Conservation (phyloP, 2,113 vertebrate species). For the Murina feae region DNA sequence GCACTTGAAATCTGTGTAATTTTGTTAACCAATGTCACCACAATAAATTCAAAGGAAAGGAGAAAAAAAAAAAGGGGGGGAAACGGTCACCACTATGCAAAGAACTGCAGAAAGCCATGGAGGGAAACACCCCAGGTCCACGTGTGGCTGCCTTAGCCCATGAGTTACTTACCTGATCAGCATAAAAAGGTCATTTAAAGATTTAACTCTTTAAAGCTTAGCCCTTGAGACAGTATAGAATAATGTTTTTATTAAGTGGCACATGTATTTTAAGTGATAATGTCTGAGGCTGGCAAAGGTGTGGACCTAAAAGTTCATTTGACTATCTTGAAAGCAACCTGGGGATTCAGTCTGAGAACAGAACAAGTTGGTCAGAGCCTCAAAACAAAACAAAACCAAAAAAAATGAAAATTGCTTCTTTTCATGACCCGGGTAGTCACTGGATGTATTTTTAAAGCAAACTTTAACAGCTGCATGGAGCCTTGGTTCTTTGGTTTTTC, state of each 20-base stretch:
- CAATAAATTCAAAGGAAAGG: neutral
- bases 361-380: neutral
- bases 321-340: neutral
- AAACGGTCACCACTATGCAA: neutral
- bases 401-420: neutral
- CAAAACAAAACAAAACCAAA: neutral
- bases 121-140: neutral
- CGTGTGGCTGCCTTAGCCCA: neutral
- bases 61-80: neutral
- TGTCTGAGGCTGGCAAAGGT: neutral
- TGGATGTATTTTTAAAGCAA: neutral
- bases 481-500: neutral
- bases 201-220: neutral
- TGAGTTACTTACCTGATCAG: neutral
- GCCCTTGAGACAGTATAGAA: neutral
- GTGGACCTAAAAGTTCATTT: rapidly evolving
- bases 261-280: neutral
- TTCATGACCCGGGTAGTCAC: neutral
- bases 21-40: neutral
- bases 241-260: neutral
- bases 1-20: neutral
- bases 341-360: neutral
- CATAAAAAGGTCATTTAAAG: neutral
- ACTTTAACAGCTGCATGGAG: neutral
- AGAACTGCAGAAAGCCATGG: neutral